These are phyloP conservation scores for Diplolepis rosae DNA, from an alignment of 2,888 invertebrate species.

Conservation along the genomic window DNA sequence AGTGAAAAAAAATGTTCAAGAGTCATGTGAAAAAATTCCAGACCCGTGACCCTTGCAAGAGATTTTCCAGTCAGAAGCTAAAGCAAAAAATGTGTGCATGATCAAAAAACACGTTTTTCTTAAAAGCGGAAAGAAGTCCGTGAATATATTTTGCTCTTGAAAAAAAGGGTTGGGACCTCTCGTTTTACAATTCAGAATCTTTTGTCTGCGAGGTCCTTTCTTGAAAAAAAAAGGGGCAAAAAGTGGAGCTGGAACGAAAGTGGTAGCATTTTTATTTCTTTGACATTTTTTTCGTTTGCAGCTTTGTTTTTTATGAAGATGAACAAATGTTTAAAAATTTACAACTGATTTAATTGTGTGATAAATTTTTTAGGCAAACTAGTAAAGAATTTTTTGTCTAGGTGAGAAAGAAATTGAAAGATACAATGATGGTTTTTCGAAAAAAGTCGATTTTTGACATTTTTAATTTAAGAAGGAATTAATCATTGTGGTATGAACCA, in stretches of 20 bases:
- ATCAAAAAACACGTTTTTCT: not conserved
- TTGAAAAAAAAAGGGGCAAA: not conserved
- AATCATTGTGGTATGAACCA: too few relatives aligned
- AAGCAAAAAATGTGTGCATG: not conserved
- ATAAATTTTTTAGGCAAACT: too few relatives aligned
- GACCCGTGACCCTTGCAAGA: not conserved
- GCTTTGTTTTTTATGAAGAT: too few relatives aligned
- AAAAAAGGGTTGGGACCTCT: conserved; percentile 7
- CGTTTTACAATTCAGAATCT: not conserved
- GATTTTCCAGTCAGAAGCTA: not conserved
- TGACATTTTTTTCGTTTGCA: too few relatives aligned
- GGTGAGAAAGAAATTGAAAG: too few relatives aligned
- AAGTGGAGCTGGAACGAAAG: not conserved
- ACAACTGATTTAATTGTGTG: too few relatives aligned
- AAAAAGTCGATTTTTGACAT: too few relatives aligned
- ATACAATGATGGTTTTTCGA: too few relatives aligned
- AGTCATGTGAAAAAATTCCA: not conserved
- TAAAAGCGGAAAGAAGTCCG: not conserved
- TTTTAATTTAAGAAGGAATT: too few relatives aligned
- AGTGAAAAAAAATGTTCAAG: not conserved
- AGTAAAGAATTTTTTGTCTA: too few relatives aligned
- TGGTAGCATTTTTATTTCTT: not conserved
- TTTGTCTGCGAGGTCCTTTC: not conserved
- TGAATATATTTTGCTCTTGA: not conserved
- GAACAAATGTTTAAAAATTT: too few relatives aligned